A percentile compares a stretch with the other conserved stretches of the same genome.
These are phyloP conservation scores for Drosophila paracracens DNA, from an alignment of 2,888 invertebrate species.

Conservation along the genomic window DNA sequence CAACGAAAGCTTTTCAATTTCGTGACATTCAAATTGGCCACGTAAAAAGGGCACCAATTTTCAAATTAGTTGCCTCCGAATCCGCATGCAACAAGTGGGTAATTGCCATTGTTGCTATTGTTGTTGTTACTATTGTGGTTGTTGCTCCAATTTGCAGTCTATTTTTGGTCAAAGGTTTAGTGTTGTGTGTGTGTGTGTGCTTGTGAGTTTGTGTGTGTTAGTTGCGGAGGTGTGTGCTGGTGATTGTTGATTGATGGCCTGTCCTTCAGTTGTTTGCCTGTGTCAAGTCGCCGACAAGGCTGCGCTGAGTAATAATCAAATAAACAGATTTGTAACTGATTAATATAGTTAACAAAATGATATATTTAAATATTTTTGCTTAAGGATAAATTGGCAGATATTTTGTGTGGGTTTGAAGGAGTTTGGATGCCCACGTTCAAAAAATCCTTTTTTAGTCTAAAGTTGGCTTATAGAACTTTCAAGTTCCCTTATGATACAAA, in stretches of 20 bases:
- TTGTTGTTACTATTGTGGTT: neutral
- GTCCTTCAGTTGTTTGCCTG: slow-evolving; percentile 53
- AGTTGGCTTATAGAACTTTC: neutral
- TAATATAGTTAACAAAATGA: neutral
- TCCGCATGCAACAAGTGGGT: slow-evolving; percentile 43
- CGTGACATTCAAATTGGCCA: slow-evolving; percentile 77
- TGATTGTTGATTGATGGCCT: slow-evolving; percentile 40
- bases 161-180: slow-evolving; percentile 23
- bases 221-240: slow-evolving; percentile 13
- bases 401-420: neutral
- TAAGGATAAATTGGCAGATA: neutral
- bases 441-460: neutral
- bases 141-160: slow-evolving; percentile 30
- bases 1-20: slow-evolving; percentile 63
- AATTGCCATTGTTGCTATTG: slow-evolving; percentile 30
- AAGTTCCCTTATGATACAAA: neutral
- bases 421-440: neutral
- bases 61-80: slow-evolving; percentile 44
- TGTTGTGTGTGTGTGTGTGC: slow-evolving; percentile 7
- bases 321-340: slow-evolving; percentile 12
- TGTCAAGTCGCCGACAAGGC: slow-evolving; percentile 41
- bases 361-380: neutral
- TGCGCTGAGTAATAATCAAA: slow-evolving; percentile 10
- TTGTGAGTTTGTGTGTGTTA: slow-evolving; percentile 10
- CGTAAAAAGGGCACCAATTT: slow-evolving; percentile 63